Base-by-base conservation (phyloP, 2,113 vertebrate species). In the Leucopsar rothschildi region DNA sequence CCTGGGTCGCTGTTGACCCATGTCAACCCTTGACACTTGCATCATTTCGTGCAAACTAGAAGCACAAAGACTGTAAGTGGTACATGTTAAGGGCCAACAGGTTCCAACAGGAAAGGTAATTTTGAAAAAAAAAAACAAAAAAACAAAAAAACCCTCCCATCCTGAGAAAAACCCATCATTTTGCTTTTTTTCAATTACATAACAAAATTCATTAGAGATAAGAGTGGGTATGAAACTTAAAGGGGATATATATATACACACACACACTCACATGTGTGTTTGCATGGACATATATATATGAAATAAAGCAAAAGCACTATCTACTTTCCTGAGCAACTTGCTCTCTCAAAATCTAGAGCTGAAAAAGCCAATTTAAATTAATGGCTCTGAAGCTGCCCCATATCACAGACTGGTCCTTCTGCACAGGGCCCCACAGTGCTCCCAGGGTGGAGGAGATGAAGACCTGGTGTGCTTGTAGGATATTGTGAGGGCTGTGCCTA, bases 191-290 rank as follows among this genome's bases (percentile, higher is more conserved):
- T 44, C 25, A 59, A 11, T 16, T 18, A 19, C 35, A 12, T 12
- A 55, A 17, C 7, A 89, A 29, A 77, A 78, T 15, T 35, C 1
- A 18, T 39, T 92, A 78, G 3, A 56, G 8, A 35, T 9, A 69
- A 29, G 6, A 68, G 28, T 31, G 65, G 12, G 13, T 22, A 59
- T 39, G 42, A 82, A 50, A 50, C 27, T n/a, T 28, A 12, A 18
- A 35, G 5, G 14, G 5, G 6, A 4, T 14, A 3, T 40, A 29
- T 13, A 61, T 11, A 44, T 3, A 69, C 1, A 50, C 1, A 57
- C 1, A 57, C 1, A 40, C 1, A 33, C 39, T 39, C 3, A 2
- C 6, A 4, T 5, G 3, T 20, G 2, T 13, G 4, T 20, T 37
- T 37, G 37, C 37, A 6, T 35, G 19, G 6, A 7, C 17, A 33